phyloP scores from a whole-genome alignment of 2,888 invertebrate genomes.

The Monochamus alternatus region DNA sequence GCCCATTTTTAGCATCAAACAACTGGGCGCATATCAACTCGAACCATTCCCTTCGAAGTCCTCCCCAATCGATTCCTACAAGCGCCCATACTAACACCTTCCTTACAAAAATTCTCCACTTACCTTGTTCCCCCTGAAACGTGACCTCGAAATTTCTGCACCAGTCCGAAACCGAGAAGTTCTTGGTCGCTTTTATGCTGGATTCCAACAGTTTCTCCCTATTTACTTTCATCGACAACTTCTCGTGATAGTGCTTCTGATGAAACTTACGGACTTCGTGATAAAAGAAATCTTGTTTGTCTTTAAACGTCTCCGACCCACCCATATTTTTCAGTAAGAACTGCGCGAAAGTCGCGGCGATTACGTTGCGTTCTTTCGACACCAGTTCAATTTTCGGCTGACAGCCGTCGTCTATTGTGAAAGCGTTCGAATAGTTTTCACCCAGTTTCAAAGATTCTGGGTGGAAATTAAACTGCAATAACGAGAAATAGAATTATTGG shows the following conservation, averaged over 20 bases:
- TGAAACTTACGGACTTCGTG: slow-evolving; percentile 87
- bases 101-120: slow-evolving; percentile 23
- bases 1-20: slow-evolving; percentile 87
- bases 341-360: slow-evolving; percentile 93
- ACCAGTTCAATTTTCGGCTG: slow-evolving; percentile 89
- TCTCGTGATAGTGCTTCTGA: slow-evolving; percentile 90
- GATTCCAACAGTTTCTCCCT: slow-evolving; percentile 88
- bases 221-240: slow-evolving; percentile 85
- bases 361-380: slow-evolving; percentile 89
- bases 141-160: slow-evolving; percentile 94
- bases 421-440: slow-evolving; percentile 74
- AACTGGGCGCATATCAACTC: slow-evolving; percentile 89
- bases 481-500: slow-evolving; percentile 15
- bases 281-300: slow-evolving; percentile 76
- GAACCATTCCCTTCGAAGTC: slow-evolving; percentile 95
- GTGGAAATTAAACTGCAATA: slow-evolving; percentile 79
- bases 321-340: slow-evolving; percentile 94
- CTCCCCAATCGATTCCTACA: slow-evolving; percentile 94
- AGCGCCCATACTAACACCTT: slow-evolving; percentile 14
- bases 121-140: slow-evolving; percentile 95
- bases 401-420: slow-evolving; percentile 92
- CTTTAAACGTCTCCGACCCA: slow-evolving; percentile 94
- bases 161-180: slow-evolving; percentile 93
- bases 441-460: slow-evolving; percentile 74
- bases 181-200: slow-evolving; percentile 88